Evolutionary conservation across 2,797 vertebrate species (phyloP).

Genomic region (Bradypodion ventrale): DNA sequence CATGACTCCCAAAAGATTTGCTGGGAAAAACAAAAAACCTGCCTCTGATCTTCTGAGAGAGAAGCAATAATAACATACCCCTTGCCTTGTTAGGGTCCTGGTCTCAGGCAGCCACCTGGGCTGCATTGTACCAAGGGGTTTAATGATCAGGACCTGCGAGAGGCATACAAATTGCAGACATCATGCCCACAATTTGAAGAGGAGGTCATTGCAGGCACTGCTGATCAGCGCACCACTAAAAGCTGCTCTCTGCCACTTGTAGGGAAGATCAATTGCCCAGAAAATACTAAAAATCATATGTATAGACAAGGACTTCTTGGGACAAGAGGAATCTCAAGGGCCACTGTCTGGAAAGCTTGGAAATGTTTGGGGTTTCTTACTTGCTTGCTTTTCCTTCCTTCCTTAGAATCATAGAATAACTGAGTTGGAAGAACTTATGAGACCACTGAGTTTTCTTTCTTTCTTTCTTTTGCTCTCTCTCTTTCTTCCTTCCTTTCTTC

Average conservation of each 20-base stretch:
- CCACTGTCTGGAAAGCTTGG: background rate
- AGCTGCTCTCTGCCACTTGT: background rate
- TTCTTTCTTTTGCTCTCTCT: too few species aligned
- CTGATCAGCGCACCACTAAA: background rate
- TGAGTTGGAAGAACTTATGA: too few species aligned
- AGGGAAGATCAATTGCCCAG: background rate
- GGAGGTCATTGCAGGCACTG: background rate
- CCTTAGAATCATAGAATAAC: too few species aligned
- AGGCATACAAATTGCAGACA: background rate
- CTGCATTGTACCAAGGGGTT: background rate
- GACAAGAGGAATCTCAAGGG: background rate
- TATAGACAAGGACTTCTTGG: background rate
- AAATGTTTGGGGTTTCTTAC: too few species aligned
- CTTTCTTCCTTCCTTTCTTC: too few species aligned
- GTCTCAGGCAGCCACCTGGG: background rate
- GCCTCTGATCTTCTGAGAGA: background rate
- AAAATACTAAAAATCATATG: conserved; percentile 30
- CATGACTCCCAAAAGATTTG: too few species aligned
- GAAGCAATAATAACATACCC: rapidly evolving
- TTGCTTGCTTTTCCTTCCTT: too few species aligned
- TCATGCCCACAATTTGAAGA: conserved; percentile 3
- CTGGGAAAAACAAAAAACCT: too few species aligned
- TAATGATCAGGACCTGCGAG: background rate
- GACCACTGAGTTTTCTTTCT: too few species aligned
- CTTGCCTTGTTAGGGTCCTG: background rate